These are phyloP conservation scores for Venustaconcha ellipsiformis DNA, from an alignment of 1,140 invertebrate genomes.

Conservation along the genomic window DNA sequence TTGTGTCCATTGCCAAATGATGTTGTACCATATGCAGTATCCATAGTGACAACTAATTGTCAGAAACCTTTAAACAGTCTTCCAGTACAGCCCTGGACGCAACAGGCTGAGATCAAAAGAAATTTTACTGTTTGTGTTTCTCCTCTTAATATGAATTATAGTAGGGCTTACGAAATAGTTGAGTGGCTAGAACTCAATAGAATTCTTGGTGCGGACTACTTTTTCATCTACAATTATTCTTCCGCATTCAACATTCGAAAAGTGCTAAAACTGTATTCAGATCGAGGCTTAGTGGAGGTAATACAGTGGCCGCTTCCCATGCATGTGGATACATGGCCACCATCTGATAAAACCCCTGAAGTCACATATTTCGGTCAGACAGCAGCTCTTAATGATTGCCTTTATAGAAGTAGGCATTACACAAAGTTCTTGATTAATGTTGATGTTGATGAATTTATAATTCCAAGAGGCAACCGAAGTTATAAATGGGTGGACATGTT, in stretches of 20 bases:
- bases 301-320: constrained; percentile 90
- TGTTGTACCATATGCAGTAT: constrained; percentile 4
- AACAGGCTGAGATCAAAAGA: background rate
- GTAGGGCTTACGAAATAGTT: constrained; percentile 80
- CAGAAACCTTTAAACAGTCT: constrained; percentile 4
- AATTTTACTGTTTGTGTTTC: constrained; percentile 90
- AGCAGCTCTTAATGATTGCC: no score
- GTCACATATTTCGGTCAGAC: no score
- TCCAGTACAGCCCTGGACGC: background rate
- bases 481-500: no score
- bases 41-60: constrained; percentile 9
- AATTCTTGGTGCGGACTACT: constrained; percentile 87
- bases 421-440: no score
- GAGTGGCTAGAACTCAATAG: constrained; percentile 94
- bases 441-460: no score
- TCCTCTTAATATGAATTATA: constrained; percentile 91
- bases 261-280: constrained; percentile 80
- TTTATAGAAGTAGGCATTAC: no score
- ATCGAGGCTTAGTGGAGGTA: constrained; percentile 77
- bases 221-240: constrained; percentile 94
- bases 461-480: no score
- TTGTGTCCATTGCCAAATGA: background rate
- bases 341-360: background rate
- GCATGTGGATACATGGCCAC: constrained; percentile 47
- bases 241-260: constrained; percentile 78